phyloP scores from a whole-genome alignment of 2,113 vertebrate genomes.

The Glaucomys volans region DNA sequence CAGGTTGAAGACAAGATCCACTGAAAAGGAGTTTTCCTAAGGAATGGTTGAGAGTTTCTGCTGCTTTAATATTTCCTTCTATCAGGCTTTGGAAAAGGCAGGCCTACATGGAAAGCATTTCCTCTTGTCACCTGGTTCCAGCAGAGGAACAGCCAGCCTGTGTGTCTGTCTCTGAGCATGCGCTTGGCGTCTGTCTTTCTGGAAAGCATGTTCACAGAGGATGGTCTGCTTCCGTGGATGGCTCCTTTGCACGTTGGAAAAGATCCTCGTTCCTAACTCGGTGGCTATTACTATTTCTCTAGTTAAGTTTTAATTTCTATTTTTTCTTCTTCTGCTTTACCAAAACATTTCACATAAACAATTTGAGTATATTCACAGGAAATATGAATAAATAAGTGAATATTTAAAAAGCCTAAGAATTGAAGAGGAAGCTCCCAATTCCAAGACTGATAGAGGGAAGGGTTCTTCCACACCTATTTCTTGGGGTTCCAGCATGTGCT shows the following conservation, averaged over 20 bases:
- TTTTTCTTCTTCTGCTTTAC: neutral
- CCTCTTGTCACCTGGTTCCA: neutral
- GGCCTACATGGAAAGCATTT: neutral
- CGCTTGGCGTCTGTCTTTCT: neutral
- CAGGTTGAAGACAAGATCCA: neutral
- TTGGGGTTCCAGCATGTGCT: neutral
- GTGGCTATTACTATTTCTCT: neutral
- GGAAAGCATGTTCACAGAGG: neutral
- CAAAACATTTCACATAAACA: neutral
- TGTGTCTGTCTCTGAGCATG: neutral
- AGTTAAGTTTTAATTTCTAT: neutral
- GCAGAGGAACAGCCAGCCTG: neutral
- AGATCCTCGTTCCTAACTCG: neutral
- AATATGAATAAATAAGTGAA: neutral
- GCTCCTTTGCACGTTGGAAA: neutral
- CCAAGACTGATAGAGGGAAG: neutral
- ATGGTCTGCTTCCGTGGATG: neutral
- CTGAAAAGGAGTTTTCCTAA: neutral
- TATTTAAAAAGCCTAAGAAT: neutral
- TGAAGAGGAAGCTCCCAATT: neutral
- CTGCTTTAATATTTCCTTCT: neutral
- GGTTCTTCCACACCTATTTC: neutral
- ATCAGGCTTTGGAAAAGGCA: neutral
- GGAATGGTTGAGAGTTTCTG: neutral
- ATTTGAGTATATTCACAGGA: neutral